Evolutionary conservation across 2,888 invertebrate species (phyloP).

Genomic region (Elmis aenea): DNA sequence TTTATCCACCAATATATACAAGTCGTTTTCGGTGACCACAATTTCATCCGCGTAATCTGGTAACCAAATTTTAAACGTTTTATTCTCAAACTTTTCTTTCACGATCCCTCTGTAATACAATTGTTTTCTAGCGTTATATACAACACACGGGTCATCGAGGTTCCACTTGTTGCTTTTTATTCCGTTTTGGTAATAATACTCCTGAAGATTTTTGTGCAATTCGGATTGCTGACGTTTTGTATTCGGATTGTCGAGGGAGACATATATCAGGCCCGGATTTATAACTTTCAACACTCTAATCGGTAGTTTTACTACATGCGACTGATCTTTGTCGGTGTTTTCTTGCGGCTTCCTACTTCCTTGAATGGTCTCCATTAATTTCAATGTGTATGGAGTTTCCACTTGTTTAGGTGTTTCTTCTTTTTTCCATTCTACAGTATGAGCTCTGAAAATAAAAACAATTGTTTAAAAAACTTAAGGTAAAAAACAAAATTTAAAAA

Average conservation of each 20-base stretch:
- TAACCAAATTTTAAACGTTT: slow-evolving; percentile 54
- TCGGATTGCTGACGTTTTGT: slow-evolving; percentile 19
- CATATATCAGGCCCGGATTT: slow-evolving; percentile 35
- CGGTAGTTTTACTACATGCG: slow-evolving; percentile 20
- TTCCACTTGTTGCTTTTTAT: slow-evolving; percentile 45
- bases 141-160: slow-evolving; percentile 49
- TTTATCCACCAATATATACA: slow-evolving; percentile 51
- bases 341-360: slow-evolving; percentile 14
- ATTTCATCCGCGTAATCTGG: slow-evolving; percentile 61
- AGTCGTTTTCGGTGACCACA: slow-evolving; percentile 43
- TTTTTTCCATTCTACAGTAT: slow-evolving; percentile 47
- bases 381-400: slow-evolving; percentile 11
- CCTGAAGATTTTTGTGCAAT: slow-evolving; percentile 54
- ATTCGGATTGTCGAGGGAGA: slow-evolving; percentile 10
- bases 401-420: slow-evolving; percentile 19
- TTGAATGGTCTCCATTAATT: slow-evolving; percentile 22
- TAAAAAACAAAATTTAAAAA: too few species aligned
- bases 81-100: slow-evolving; percentile 43
- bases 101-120: slow-evolving; percentile 61
- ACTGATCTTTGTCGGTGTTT: slow-evolving; percentile 19
- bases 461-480: not conserved
- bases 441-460: slow-evolving; percentile 28
- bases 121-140: slow-evolving; percentile 47
- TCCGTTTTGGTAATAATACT: slow-evolving; percentile 37
- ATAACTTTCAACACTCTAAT: slow-evolving; percentile 33